A percentile compares a stretch with the other conserved stretches of the same genome.
Conservation (phyloP, 2,797 vertebrate genomes). For the Lateolabrax maculatus region DNA sequence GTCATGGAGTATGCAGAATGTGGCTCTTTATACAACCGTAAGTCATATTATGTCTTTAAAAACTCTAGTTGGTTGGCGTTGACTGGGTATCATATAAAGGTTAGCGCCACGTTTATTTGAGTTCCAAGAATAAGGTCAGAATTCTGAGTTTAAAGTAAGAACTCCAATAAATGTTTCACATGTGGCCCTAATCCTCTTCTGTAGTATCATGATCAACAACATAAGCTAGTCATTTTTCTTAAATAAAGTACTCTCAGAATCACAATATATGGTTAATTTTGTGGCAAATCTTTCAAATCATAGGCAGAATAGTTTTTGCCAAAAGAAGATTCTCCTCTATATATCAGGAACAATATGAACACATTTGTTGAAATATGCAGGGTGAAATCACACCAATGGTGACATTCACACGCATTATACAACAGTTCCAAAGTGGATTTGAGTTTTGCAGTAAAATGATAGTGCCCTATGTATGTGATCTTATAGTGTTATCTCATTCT, state of each 20-base stretch:
- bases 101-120: too few relatives aligned
- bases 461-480: neutral
- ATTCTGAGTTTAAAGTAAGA: too few relatives aligned
- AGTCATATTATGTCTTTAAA: slow-evolving; percentile 59
- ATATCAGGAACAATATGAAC: neutral
- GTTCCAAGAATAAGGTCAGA: too few relatives aligned
- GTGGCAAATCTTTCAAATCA: too few relatives aligned
- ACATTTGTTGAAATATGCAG: neutral
- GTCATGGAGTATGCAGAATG: slow-evolving; percentile 99
- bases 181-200: too few relatives aligned
- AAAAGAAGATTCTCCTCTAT: too few relatives aligned
- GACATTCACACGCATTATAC: neutral
- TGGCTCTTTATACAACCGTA: slow-evolving; percentile 96
- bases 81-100: too few relatives aligned
- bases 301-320: too few relatives aligned
- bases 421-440: neutral
- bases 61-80: neutral
- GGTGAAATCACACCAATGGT: neutral
- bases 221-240: neutral
- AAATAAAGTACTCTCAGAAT: neutral
- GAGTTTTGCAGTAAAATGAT: neutral
- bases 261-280: too few relatives aligned
- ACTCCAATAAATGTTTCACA: too few relatives aligned
- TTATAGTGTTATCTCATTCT: neutral
- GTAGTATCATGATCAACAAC: neutral